Base-by-base conservation (phyloP, 2,113 vertebrate species). In the Eclectus roratus region DNA sequence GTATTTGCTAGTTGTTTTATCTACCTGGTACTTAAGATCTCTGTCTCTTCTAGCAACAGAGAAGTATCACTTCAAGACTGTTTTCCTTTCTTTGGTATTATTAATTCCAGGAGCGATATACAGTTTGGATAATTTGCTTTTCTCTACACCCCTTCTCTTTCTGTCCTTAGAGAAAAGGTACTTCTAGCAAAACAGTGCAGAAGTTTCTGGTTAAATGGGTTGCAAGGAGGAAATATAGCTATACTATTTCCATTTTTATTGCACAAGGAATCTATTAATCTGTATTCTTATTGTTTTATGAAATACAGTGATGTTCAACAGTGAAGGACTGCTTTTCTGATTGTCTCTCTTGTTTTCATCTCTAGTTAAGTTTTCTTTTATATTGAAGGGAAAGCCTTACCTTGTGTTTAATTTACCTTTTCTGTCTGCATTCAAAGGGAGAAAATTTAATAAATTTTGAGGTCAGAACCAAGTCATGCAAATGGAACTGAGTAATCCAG, bases 161-260 rank as follows among this genome's bases (percentile, higher is more conserved):
- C 37, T 91, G 27, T 80, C 74, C 71, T 85, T 65, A 63, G 29
- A 71, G 19, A 58, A 20, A 90, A 90, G 9, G 15, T 65, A 29
- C 41, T 80, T 70, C 49, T 93, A 0, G 0, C 8, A 63, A 29
- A 73, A 50, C 37, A 64, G 17, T 68, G 46, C 9, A 39, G 39
- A 92, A 85, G 19, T 66, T 95, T 89, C 61, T 89, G 46, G n/a
- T 61, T 89, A 83, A 85, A 70, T 39, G 9, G 33, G 13, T 80
- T 92, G 17, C 73, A 69, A 82, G 46, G 41, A 91, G 19, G 49
- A 93, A 85, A 66, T 77, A 21, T 50, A 58, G 79, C 43, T 80
- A 15, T 91, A 50, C 27, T 80, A 74, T 95, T 94, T 93, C 88
- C 85, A 83, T 94, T 93, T 94, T 90, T 90, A 94, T 80, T 93